A percentile compares a stretch with the other conserved stretches of the same genome.
These are phyloP conservation scores for Otis tarda DNA, from an alignment of 2,113 vertebrate species.

Conservation along the genomic window DNA sequence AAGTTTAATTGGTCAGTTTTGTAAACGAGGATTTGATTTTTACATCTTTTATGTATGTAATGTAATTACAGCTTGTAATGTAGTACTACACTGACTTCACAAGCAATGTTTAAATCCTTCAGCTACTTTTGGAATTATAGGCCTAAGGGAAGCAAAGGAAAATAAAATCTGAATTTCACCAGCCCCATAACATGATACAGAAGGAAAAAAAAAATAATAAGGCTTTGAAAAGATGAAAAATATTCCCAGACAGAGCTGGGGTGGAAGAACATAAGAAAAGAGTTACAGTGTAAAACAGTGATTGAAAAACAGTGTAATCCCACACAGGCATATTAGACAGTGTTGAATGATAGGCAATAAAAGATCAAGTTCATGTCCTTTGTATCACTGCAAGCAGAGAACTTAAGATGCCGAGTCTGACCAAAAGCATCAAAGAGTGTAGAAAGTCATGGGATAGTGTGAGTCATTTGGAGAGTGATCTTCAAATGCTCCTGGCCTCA, in stretches of 20 bases:
- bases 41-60: not conserved
- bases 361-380: not conserved
- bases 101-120: not conserved
- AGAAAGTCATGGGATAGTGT: not conserved
- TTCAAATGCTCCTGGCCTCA: not conserved
- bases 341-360: slow-evolving; percentile 41
- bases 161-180: not conserved
- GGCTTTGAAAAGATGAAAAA: not conserved
- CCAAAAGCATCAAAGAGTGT: not conserved
- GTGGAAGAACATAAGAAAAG: not conserved
- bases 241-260: not conserved
- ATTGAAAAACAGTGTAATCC: slow-evolving; percentile 13
- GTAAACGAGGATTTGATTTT: not conserved
- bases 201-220: not conserved
- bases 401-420: not conserved
- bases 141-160: not conserved
- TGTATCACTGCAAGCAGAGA: not conserved
- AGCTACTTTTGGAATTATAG: not conserved
- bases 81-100: not conserved
- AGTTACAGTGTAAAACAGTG: not conserved
- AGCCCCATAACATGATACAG: not conserved
- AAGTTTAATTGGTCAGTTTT: not conserved
- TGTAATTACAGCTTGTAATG: not conserved
- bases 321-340: not conserved
- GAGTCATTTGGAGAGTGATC: slow-evolving; percentile 1